These are phyloP conservation scores for Eustalomyia histrio DNA, from an alignment of 2,888 invertebrate genomes.

Conservation along the genomic window DNA sequence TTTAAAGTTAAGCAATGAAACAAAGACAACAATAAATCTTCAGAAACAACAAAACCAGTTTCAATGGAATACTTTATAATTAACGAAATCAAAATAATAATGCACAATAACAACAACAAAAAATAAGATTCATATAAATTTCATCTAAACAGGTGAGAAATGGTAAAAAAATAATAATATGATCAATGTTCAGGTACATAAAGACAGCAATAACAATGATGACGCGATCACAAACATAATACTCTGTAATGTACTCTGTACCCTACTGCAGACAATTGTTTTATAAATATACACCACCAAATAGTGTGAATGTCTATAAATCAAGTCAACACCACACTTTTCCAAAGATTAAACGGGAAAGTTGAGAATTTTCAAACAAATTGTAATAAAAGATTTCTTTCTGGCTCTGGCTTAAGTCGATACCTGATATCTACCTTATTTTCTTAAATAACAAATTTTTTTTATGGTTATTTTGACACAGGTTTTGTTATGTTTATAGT, in stretches of 20 bases:
- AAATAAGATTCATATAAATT: constrained; percentile 4
- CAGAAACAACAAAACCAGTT: constrained; percentile 39
- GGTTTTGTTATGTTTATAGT: constrained; percentile 1
- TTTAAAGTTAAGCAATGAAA: not conserved
- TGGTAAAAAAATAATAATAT: not conserved
- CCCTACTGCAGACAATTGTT: no score
- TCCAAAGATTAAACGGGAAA: not conserved
- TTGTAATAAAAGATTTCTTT: not conserved
- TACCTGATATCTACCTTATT: not conserved
- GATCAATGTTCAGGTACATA: not conserved
- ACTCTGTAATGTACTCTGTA: not conserved
- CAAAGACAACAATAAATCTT: constrained; percentile 22
- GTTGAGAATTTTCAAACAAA: not conserved
- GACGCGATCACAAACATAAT: not conserved
- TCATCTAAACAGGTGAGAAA: constrained; percentile 2
- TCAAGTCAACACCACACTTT: not conserved
- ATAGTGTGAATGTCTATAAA: not conserved
- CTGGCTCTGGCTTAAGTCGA: not conserved
- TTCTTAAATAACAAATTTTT: not conserved
- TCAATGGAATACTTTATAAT: constrained; percentile 45
- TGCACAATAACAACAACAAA: not conserved
- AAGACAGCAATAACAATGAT: constrained; percentile 4
- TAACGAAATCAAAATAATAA: constrained; percentile 19
- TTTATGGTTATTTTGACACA: not conserved
- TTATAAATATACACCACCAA: no score